Evolutionary conservation across 2,888 invertebrate species (phyloP), one percentile per base, ranked within the genome.

Genomic region (Dryobotodes eremita): DNA sequence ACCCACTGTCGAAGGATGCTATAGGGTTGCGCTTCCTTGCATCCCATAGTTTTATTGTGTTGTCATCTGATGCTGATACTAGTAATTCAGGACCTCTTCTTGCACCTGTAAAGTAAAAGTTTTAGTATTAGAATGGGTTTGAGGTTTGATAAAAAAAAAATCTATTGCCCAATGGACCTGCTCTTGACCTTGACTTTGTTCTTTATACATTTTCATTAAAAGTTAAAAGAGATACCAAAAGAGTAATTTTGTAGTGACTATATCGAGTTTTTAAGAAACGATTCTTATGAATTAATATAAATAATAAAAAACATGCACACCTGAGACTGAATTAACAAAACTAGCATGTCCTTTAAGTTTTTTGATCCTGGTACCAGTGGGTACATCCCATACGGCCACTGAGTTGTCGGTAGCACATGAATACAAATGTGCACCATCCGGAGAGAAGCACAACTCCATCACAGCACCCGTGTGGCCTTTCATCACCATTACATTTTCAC

Each of bases 341-440:
- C 97, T 98, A 0, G 97, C 97, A 88, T 98, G 98, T 0, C 99
- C 99, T 96, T 98, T 99, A 10, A 99, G 97, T 90, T 99, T 99
- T 87, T 99, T 99, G 36, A 99, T 97, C 84, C 99, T 97, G 1
- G 98, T 98, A 0, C 99, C 99, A 0, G 98, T 98, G 23, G 98
- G 98, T 77, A 99, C 98, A 92, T 99, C 99, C 99, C 99, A 99
- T 64, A 99, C 97, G 0, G 99, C 99, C 13, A 99, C 97, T 0
- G 99, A 99, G 93, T 98, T 98, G 95, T 99, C 99, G 0, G 99
- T 99, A 57, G 99, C 98, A 75, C 99, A 98, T 0, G 99, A 98
- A 94, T 98, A 99, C 61, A 99, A 96, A 86, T 98, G 98, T n/a
- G 97, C 96, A 0, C 99, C 99, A 82, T 98, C 99, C 0, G 98